Evolutionary conservation across 2,888 invertebrate genomes (phyloP).

Genomic region (Rotaria macrura): DNA sequence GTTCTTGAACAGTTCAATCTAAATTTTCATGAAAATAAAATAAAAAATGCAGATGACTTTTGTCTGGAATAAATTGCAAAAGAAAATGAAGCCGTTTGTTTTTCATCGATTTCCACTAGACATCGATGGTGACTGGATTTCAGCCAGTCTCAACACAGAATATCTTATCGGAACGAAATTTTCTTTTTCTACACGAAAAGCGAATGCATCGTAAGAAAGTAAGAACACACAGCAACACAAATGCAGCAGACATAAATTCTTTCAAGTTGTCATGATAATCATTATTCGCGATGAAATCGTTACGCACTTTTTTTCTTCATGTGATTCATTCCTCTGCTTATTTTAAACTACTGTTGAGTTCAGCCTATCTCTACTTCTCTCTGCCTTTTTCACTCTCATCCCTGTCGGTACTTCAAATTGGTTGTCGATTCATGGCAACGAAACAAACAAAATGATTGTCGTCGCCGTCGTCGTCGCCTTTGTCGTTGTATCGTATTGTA

Average conservation of each 20-base stretch:
- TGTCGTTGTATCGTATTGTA: not conserved
- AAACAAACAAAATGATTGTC: not conserved
- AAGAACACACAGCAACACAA: not conserved
- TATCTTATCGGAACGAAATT: too few species aligned
- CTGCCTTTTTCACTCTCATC: not conserved
- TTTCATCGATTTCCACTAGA: too few species aligned
- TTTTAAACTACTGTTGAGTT: not conserved
- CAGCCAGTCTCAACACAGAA: too few species aligned
- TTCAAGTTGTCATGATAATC: not conserved
- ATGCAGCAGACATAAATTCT: not conserved
- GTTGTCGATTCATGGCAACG: constrained; percentile 1
- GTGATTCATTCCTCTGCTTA: not conserved
- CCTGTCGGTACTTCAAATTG: not conserved
- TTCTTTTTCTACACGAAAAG: not conserved
- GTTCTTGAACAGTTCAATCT: too few species aligned
- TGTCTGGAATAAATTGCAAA: too few species aligned
- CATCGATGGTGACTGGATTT: too few species aligned
- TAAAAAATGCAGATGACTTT: too few species aligned
- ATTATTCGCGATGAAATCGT: not conserved
- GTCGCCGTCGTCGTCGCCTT: not conserved
- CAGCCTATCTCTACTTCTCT: not conserved
- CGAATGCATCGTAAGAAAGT: not conserved
- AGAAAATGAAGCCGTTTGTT: too few species aligned
- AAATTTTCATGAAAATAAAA: too few species aligned
- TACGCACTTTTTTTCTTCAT: not conserved